Evolutionary conservation across 2,113 vertebrate species (phyloP).

Genomic region (Anarhynchus alexandrinus): DNA sequence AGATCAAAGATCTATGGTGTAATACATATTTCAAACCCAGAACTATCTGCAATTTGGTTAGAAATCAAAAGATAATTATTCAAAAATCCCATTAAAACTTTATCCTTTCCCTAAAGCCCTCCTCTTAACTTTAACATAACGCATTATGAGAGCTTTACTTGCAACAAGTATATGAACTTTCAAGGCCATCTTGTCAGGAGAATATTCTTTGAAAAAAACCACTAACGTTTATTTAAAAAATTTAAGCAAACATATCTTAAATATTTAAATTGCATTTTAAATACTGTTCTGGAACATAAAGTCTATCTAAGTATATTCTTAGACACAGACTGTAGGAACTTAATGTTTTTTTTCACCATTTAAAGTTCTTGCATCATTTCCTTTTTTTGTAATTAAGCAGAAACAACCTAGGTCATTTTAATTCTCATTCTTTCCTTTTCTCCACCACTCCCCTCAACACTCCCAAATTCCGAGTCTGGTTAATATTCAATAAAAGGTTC

Average conservation of each 20-base stretch:
- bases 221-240: not conserved
- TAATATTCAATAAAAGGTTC: constrained; percentile 1
- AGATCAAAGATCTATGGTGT: not conserved
- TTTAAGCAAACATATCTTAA: not conserved
- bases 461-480: not conserved
- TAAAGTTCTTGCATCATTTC: constrained; percentile 23
- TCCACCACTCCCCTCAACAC: not conserved
- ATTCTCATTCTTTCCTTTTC: not conserved
- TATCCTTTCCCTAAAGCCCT: not conserved
- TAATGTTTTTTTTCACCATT: constrained; percentile 5
- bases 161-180: not conserved
- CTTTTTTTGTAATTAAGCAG: constrained; percentile 8
- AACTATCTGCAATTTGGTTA: not conserved
- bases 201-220: not conserved
- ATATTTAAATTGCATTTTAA: constrained; percentile 34
- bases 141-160: not conserved
- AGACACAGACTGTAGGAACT: not conserved
- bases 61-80: not conserved
- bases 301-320: not conserved
- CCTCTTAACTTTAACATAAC: not conserved
- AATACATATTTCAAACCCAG: not conserved
- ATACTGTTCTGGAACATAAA: not conserved
- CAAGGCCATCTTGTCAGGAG: not conserved
- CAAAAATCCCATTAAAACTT: constrained; percentile 39
- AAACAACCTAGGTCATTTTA: not conserved